Conservation (phyloP, 2,797 vertebrate genomes). For the Hafferia zeledoni region DNA sequence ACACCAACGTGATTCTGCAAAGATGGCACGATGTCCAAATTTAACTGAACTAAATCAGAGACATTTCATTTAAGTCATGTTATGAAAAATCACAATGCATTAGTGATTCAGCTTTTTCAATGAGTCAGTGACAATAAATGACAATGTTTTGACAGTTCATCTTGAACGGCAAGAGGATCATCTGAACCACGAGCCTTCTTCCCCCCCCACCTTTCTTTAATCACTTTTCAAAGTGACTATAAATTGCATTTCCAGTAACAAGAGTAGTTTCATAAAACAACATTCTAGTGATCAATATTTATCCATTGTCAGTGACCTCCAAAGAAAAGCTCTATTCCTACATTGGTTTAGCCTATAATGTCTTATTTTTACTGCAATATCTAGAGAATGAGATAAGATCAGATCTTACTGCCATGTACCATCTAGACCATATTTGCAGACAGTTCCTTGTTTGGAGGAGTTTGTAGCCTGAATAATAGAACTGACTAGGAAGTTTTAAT, state of each 20-base stretch:
- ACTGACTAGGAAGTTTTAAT: background rate
- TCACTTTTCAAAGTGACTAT: background rate
- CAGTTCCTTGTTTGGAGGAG: background rate
- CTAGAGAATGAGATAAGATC: background rate
- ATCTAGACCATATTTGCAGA: background rate
- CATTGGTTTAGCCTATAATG: background rate
- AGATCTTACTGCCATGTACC: background rate
- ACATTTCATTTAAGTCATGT: background rate
- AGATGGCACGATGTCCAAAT: background rate
- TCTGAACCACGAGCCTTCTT: background rate
- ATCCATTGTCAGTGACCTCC: background rate
- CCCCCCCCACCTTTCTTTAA: background rate
- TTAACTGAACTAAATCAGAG: constrained; percentile 5
- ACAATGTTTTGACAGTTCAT: constrained; percentile 17
- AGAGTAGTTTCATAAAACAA: background rate
- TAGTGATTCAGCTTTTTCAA: constrained; percentile 14
- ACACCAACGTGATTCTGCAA: background rate
- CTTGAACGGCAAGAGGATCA: background rate
- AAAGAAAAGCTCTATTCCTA: background rate
- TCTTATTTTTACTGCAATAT: background rate
- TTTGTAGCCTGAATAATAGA: background rate
- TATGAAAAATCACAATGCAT: background rate
- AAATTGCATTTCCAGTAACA: background rate
- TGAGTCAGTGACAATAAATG: constrained; percentile 22
- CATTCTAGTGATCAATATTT: background rate